These are phyloP conservation scores for Beris chalybata DNA, from an alignment of 2,888 invertebrate species.

Conservation along the genomic window DNA sequence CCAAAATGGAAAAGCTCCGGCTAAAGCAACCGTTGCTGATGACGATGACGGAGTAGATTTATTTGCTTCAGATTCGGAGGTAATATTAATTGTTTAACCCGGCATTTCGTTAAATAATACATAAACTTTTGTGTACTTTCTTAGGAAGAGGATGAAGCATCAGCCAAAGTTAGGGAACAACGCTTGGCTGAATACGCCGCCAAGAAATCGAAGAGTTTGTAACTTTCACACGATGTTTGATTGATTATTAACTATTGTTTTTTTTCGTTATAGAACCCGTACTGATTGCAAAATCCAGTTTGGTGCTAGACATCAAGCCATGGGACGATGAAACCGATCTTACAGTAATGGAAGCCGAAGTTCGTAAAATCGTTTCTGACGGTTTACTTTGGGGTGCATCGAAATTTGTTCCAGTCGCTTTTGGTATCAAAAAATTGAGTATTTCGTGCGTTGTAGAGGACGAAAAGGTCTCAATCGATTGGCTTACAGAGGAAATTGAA, in stretches of 20 bases:
- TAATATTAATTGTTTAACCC: slow-evolving; percentile 39
- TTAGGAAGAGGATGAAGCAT: slow-evolving; percentile 69
- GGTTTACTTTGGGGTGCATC: slow-evolving; percentile 94
- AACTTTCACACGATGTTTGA: background rate
- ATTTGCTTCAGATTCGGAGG: slow-evolving; percentile 79
- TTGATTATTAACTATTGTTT: background rate
- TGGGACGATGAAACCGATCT: slow-evolving; percentile 92
- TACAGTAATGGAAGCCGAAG: slow-evolving; percentile 76
- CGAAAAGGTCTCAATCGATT: slow-evolving; percentile 90
- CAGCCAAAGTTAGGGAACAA: slow-evolving; percentile 78
- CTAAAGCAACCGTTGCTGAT: slow-evolving; percentile 52
- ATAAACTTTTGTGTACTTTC: slow-evolving; percentile 18
- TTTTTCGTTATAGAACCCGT: slow-evolving; percentile 65
- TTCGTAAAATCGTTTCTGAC: slow-evolving; percentile 76
- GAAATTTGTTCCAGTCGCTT: slow-evolving; percentile 88
- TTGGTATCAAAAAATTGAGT: slow-evolving; percentile 89
- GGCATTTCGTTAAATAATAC: background rate
- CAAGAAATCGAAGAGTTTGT: slow-evolving; percentile 84
- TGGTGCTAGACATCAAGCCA: slow-evolving; percentile 93
- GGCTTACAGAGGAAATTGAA: slow-evolving; percentile 84
- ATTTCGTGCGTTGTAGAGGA: slow-evolving; percentile 93
- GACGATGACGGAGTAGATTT: slow-evolving; percentile 79
- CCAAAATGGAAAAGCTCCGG: slow-evolving; percentile 38
- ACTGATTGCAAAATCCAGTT: slow-evolving; percentile 91
- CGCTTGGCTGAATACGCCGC: slow-evolving; percentile 86